phyloP scores from a whole-genome alignment of 2,888 invertebrate genomes.

The Leucophora obtusa region DNA sequence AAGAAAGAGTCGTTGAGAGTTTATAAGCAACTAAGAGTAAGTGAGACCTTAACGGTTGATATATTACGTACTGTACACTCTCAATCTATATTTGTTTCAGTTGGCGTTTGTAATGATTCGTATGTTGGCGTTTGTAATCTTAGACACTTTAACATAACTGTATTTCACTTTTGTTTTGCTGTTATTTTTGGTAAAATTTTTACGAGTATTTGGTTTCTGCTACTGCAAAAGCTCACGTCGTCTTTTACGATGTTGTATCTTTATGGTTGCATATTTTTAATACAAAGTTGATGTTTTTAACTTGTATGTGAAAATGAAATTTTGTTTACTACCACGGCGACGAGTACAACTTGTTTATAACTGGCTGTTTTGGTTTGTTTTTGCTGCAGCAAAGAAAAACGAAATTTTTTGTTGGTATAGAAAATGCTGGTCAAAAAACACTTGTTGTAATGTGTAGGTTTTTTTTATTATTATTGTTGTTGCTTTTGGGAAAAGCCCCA shows the following conservation, averaged over 20 bases:
- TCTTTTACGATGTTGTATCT: slow-evolving; percentile 20
- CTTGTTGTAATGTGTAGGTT: slow-evolving; percentile 50
- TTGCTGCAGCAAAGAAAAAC: slow-evolving; percentile 49
- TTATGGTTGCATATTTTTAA: background rate
- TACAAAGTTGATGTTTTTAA: slow-evolving; percentile 17
- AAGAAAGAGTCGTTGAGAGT: background rate
- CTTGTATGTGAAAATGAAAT: slow-evolving; percentile 55
- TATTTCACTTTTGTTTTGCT: slow-evolving; percentile 47
- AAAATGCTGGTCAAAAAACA: slow-evolving; percentile 45
- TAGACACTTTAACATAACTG: slow-evolving; percentile 56
- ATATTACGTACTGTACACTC: slow-evolving; percentile 29
- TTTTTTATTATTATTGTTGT: background rate
- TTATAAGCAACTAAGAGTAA: background rate
- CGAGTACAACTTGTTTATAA: slow-evolving; percentile 43
- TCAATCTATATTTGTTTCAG: slow-evolving; percentile 25
- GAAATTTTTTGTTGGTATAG: slow-evolving; percentile 43
- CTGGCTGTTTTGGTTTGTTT: slow-evolving; percentile 24
- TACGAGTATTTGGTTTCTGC: slow-evolving; percentile 22
- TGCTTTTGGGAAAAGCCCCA: slow-evolving; percentile 38
- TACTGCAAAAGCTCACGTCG: slow-evolving; percentile 45
- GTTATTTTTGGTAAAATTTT: background rate
- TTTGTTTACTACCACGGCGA: slow-evolving; percentile 30
- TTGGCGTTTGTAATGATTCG: slow-evolving; percentile 39
- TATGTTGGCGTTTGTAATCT: slow-evolving; percentile 47
- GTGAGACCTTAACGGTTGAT: slow-evolving; percentile 25